These are phyloP conservation scores for Eonycteris spelaea DNA, from an alignment of 2,113 vertebrate species.

Conservation along the genomic window DNA sequence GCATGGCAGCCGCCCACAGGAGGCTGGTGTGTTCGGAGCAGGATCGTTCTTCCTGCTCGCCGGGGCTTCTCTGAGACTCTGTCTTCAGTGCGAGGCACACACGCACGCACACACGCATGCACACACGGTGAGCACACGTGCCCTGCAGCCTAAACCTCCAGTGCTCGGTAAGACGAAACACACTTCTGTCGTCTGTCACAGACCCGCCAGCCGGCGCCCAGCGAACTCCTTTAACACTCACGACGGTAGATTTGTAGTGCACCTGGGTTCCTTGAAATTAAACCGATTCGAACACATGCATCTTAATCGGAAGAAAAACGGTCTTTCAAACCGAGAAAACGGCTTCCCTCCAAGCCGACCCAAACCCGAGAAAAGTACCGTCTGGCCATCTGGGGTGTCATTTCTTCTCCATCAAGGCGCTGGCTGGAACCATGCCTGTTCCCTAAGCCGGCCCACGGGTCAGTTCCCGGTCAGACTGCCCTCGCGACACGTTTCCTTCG, in stretches of 20 bases:
- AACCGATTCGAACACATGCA: background rate
- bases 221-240: background rate
- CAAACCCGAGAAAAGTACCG: background rate
- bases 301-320: background rate
- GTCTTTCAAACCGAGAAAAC: background rate
- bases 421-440: background rate
- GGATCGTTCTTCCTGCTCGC: background rate
- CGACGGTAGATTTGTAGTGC: background rate
- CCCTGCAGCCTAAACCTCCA: background rate
- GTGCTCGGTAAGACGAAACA: background rate
- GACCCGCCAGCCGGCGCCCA: no score
- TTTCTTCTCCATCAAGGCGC: background rate
- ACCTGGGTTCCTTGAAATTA: background rate
- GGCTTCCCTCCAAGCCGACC: background rate
- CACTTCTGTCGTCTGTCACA: background rate
- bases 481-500: background rate
- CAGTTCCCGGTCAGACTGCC: background rate
- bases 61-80: background rate
- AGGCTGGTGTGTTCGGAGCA: accelerated
- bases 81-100: background rate
- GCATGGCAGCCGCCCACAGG: background rate
- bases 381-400: background rate
- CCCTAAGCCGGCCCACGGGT: background rate
- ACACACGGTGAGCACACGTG: background rate
- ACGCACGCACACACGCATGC: background rate